Evolutionary conservation across 2,797 vertebrate genomes (phyloP).

Genomic region (Chaenodraco wilsoni): DNA sequence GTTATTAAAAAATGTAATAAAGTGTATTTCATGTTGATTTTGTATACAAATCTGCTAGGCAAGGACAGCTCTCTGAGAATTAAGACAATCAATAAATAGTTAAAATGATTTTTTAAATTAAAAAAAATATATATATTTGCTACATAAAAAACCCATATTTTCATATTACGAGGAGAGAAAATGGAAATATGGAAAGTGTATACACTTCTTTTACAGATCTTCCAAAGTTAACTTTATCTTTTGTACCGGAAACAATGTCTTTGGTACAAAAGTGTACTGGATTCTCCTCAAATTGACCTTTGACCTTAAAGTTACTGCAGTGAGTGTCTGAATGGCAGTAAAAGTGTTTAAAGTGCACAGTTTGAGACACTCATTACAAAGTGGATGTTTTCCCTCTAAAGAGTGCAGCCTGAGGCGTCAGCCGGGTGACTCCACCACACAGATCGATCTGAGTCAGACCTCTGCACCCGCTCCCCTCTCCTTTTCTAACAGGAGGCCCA

Average conservation of each 20-base stretch:
- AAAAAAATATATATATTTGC: too few relatives aligned
- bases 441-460: slow-evolving; percentile 61
- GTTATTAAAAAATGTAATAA: too few relatives aligned
- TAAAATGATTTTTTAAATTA: too few relatives aligned
- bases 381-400: slow-evolving; percentile 49
- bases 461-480: slow-evolving; percentile 11
- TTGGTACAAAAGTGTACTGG: neutral
- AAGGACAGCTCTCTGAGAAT: too few relatives aligned
- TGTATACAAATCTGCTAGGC: too few relatives aligned
- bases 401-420: slow-evolving; percentile 42
- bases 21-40: too few relatives aligned
- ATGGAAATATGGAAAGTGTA: neutral
- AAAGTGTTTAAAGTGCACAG: slow-evolving; percentile 31
- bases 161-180: neutral
- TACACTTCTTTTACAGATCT: neutral
- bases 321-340: slow-evolving; percentile 26
- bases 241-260: neutral
- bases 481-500: slow-evolving; percentile 54
- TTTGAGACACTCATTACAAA: slow-evolving; percentile 29
- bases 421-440: slow-evolving; percentile 54
- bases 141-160: too few relatives aligned
- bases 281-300: neutral
- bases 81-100: too few relatives aligned
- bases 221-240: neutral
- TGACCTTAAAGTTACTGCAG: neutral